These are phyloP conservation scores for Eonycteris spelaea DNA, from an alignment of 2,113 vertebrate genomes.

Conservation along the genomic window DNA sequence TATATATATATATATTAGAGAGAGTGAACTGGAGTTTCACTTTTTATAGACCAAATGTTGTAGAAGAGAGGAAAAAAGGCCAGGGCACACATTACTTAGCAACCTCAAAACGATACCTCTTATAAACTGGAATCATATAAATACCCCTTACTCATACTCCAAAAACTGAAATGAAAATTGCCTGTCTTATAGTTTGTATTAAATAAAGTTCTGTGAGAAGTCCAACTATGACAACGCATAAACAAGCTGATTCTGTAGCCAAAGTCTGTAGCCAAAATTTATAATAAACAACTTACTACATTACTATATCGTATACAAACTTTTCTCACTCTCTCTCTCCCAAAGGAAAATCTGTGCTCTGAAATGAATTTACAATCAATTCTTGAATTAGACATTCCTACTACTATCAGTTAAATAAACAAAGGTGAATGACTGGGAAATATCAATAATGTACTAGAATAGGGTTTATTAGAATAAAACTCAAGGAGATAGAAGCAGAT, in stretches of 20 bases:
- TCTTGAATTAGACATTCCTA: neutral
- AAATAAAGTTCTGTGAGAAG: neutral
- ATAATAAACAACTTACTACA: neutral
- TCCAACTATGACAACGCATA: neutral
- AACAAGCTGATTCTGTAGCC: neutral
- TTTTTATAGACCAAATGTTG: neutral
- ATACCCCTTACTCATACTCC: fast-evolving
- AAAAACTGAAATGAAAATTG: neutral
- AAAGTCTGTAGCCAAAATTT: neutral
- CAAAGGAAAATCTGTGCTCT: neutral
- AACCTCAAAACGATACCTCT: neutral
- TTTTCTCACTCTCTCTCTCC: neutral
- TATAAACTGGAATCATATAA: neutral
- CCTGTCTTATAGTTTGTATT: neutral
- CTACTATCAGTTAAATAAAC: neutral
- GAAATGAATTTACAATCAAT: neutral
- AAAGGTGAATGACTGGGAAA: neutral
- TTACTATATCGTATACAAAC: neutral
- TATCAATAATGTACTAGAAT: neutral
- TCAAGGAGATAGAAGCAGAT: neutral
- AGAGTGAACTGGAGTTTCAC: neutral
- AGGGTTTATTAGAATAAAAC: neutral
- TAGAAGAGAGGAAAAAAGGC: neutral
- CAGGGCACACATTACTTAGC: neutral
- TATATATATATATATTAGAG: neutral